Evolutionary conservation across 2,113 vertebrate genomes (phyloP), one percentile per base, ranked within the genome.

Genomic region (Amblyopsis rosae): DNA sequence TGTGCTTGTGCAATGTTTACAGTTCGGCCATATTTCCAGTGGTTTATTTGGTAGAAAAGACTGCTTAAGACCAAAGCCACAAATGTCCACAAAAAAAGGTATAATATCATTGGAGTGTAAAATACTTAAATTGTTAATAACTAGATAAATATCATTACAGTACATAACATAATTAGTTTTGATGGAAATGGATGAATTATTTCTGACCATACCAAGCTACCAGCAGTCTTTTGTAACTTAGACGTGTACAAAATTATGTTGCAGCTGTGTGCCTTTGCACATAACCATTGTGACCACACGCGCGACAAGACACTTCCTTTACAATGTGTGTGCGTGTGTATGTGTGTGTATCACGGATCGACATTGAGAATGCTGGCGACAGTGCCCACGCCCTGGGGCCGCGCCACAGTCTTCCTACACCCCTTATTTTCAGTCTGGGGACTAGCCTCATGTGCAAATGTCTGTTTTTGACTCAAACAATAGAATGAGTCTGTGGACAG

Each of bases 351-450:
- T 60, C 60, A 51, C 35, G 69, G 61, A 73, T 78, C 83, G 35
- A 8, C 35, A 59, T 64, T 66, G 72, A 78, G 62, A 78, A 79
- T 72, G 61, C 67, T 85, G 84, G 83, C 80, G 80, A 83, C 79
- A 79, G 83, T 64, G 76, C 71, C 85, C 83, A 82, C 82, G 59
- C 86, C 88, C 81, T 81, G 74, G 58, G 81, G 76, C 69, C 77
- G 69, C 70, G 67, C 74, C 74, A 75, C 69, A 54, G 63, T 58
- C 76, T 75, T 58, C 79, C 76, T 70, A 87, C 73, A 86, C 83
- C 83, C 70, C 77, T 88, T 69, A 90, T 88, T 89, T 91, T 86
- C 86, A 83, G 88, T 88, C 87, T 89, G 85, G 80, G 77, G 68
- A 84, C 72, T 75, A 81, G 69, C 68, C 79, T 72, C 79, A 26